Evolutionary conservation across 1,140 invertebrate species (phyloP), one percentile per base, ranked within the genome.

Genomic region (Leptinotarsa undecemlineata): DNA sequence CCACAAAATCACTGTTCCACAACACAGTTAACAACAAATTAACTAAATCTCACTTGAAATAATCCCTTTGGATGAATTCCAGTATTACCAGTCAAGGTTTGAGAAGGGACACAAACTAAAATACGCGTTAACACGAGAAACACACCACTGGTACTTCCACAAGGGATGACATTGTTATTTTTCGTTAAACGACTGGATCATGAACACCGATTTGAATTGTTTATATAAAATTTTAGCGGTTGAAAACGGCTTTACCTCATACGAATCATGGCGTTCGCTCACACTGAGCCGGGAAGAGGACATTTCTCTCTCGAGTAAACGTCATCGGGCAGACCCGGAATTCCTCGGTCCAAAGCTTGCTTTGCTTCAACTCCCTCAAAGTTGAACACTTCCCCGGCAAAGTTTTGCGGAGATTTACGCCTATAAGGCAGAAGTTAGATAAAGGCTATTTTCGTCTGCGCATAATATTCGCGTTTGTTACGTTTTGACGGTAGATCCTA

Each of bases 341-440:
- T 57, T 57, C 51, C 51, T 57, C 51, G 51, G 51, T 57, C 51
- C 51, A 57, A 57, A 57, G 51, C 51, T 57, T 57, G 51, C 51
- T 57, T 57, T 19, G 17, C 15, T 57, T 4, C 17, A 57, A 42
- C n/a, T 57, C 17, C n/a, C n/a, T 19, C 51, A 19, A 4, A 57
- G 51, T 17, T 5, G 6, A 57, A 19, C 51, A 57, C 51, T 15
- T 17, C 1, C 15, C 51, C 0, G 17, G 17, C 51, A n/a, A 57
- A 15, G 15, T 14, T 57, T 19, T 15, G 51, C 4, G 5, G 51
- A 5, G n/a, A 57, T 57, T n/a, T 15, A 5, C 51, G 51, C 4
- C 51, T 57, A 19, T 57, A 57, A 17, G 15, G 17, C n/a, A 15
- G 3, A 14, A n/a, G 51, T 8, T 8, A 13, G 17, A 57, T 19